Percentiles rank a stretch among this genome's conserved stretches.
These are phyloP conservation scores for Brachionus sp. DNA, from an alignment of 1,140 invertebrate species.

Conservation along the genomic window DNA sequence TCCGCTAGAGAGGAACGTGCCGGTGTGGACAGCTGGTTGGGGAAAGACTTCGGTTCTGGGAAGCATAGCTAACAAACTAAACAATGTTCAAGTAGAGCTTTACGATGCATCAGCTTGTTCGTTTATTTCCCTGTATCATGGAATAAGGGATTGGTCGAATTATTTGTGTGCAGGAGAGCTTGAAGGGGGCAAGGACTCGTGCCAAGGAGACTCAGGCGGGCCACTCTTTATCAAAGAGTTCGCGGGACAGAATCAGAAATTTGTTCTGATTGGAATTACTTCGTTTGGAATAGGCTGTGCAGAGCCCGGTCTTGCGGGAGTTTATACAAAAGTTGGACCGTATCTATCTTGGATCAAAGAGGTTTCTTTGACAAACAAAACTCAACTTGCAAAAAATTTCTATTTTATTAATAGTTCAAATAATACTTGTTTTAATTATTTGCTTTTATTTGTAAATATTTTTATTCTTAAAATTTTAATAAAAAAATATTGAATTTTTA, in stretches of 20 bases:
- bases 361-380: neutral
- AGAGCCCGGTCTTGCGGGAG: neutral
- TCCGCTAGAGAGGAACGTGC: neutral
- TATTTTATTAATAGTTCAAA: slow-evolving; percentile 8
- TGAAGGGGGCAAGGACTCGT: slow-evolving; percentile 12
- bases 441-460: neutral
- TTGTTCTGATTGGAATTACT: slow-evolving; percentile 9
- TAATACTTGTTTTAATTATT: slow-evolving; percentile 6
- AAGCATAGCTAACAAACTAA: neutral
- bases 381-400: neutral
- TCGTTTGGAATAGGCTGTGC: slow-evolving; percentile 42
- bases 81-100: slow-evolving; percentile 6
- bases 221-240: neutral
- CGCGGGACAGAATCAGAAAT: neutral
- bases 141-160: slow-evolving; percentile 7
- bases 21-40: slow-evolving; percentile 28
- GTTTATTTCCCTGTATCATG: neutral
- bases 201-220: slow-evolving; percentile 39
- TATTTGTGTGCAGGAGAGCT: slow-evolving; percentile 29
- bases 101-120: neutral
- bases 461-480: neutral
- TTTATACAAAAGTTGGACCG: slow-evolving; percentile 2
- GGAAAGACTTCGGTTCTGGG: neutral
- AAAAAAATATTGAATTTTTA: neutral
- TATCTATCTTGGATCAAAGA: slow-evolving; percentile 31